Evolutionary conservation across 2,797 vertebrate species (phyloP).

Genomic region (Calcarius lapponicus): DNA sequence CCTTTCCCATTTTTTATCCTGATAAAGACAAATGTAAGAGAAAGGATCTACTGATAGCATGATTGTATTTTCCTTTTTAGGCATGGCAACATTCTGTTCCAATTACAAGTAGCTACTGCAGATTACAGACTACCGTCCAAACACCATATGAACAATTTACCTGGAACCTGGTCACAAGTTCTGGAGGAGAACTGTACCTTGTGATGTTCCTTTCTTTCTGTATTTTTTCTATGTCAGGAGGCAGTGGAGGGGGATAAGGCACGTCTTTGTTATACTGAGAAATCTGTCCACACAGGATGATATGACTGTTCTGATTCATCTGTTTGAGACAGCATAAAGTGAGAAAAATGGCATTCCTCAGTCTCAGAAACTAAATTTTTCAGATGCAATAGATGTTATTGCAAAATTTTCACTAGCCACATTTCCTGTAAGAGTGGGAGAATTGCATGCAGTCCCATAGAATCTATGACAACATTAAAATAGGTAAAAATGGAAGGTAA

Average conservation of each 20-base stretch:
- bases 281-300: constrained; percentile 95
- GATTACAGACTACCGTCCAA: neutral
- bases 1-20: neutral
- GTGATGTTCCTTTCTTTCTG: constrained; percentile 82
- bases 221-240: constrained; percentile 75
- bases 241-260: constrained; percentile 89
- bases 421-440: neutral
- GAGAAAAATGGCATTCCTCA: neutral
- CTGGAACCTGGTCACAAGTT: neutral
- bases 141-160: neutral
- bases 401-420: neutral
- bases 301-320: constrained; percentile 89
- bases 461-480: neutral
- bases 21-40: neutral
- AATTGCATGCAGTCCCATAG: neutral
- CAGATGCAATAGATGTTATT: neutral
- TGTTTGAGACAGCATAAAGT: constrained; percentile 66
- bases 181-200: constrained; percentile 69
- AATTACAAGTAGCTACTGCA: rapidly evolving
- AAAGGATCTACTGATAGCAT: neutral
- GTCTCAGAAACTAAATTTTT: neutral
- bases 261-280: constrained; percentile 96
- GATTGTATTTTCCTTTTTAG: neutral
- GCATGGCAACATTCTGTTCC: neutral
- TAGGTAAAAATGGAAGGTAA: neutral